These are phyloP conservation scores for Hippocampus comes DNA, from an alignment of 2,113 vertebrate genomes.

Conservation along the genomic window DNA sequence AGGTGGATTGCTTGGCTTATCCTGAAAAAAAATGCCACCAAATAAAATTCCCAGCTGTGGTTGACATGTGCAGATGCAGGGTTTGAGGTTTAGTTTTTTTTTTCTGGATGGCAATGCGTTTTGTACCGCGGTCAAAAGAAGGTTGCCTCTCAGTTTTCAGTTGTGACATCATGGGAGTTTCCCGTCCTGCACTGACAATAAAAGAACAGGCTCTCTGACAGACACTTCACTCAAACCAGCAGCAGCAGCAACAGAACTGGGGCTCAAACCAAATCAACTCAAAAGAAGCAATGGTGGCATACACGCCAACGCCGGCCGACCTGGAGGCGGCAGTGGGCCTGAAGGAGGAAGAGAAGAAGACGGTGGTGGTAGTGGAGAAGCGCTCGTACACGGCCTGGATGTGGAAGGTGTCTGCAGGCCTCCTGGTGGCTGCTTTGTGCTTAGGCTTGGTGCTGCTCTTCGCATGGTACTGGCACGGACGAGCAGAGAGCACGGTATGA, in stretches of 20 bases:
- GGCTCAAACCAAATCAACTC: neutral
- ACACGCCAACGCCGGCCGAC: slow-evolving; percentile 47
- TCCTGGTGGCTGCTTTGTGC: slow-evolving; percentile 40
- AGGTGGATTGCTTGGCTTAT: slow-evolving; percentile 27
- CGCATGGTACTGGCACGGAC: slow-evolving; percentile 35
- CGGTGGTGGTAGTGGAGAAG: slow-evolving; percentile 46
- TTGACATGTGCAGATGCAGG: neutral
- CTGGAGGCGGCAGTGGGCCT: slow-evolving; percentile 41
- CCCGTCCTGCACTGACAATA: slow-evolving; percentile 54
- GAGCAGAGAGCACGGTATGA: slow-evolving; percentile 32
- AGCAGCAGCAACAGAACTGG: neutral
- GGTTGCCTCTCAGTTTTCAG: neutral
- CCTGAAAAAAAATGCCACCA: slow-evolving; percentile 14
- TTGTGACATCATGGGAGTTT: slow-evolving; percentile 78
- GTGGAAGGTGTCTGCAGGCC: slow-evolving; percentile 39
- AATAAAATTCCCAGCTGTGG: slow-evolving; percentile 10
- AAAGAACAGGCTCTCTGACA: slow-evolving; percentile 45
- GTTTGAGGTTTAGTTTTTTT: neutral
- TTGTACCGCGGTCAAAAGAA: neutral
- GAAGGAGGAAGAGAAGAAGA: slow-evolving; percentile 31
- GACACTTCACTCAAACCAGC: slow-evolving; percentile 38
- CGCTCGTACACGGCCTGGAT: slow-evolving; percentile 38
- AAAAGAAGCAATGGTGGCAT: slow-evolving; percentile 48
- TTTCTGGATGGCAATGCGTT: neutral
- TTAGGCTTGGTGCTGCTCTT: slow-evolving; percentile 39